Percentiles rank a stretch among this genome's conserved stretches.
phyloP scores from a whole-genome alignment of 2,113 vertebrate species.

The Colius striatus region DNA sequence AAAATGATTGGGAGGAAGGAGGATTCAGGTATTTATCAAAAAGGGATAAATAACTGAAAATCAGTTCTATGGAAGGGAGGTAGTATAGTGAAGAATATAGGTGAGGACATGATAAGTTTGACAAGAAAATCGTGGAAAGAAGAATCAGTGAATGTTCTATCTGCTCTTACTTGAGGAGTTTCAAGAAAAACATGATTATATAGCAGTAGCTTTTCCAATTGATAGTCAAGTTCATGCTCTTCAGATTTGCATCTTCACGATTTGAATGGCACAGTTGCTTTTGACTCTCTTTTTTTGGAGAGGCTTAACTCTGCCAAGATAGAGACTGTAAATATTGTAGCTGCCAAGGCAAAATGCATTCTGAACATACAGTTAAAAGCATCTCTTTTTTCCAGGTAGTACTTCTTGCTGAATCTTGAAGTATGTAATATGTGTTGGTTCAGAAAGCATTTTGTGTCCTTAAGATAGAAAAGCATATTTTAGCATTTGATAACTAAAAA shows the following conservation, averaged over 20 bases:
- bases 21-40: not conserved
- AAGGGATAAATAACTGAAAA: not conserved
- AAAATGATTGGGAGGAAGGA: not conserved
- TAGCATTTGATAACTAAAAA: conserved; percentile 51
- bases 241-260: not conserved
- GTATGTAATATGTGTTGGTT: not conserved
- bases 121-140: not conserved
- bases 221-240: not conserved
- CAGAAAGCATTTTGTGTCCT: not conserved
- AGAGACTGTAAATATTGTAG: not conserved
- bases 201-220: conserved; percentile 1
- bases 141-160: not conserved
- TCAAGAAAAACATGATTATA: not conserved
- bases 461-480: conserved; percentile 29
- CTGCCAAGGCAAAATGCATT: not conserved
- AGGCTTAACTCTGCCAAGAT: not conserved
- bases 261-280: not conserved
- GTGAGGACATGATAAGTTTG: not conserved
- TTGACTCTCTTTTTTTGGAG: not conserved
- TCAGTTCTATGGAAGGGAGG: not conserved
- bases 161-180: not conserved
- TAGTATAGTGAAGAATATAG: not conserved
- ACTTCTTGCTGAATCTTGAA: conserved; percentile 16
- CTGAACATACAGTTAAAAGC: not conserved
- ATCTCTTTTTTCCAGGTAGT: conserved; percentile 4